Evolutionary conservation across 2,888 invertebrate species (phyloP).

Genomic region (Nemurella pictetii): DNA sequence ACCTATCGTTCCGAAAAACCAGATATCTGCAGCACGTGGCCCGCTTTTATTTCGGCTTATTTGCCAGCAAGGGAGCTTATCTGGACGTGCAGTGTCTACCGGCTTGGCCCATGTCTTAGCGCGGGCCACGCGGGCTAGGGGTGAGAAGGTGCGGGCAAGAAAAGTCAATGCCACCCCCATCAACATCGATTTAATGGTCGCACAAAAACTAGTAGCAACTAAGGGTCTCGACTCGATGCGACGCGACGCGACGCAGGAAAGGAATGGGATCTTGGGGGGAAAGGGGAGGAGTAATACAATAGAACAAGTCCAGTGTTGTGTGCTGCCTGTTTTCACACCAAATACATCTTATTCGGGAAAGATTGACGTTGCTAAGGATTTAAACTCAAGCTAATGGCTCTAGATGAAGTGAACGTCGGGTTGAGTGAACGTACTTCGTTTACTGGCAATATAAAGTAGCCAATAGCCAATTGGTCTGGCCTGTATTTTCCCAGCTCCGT

Average conservation of each 20-base stretch:
- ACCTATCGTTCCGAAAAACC: not conserved
- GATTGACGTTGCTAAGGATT: not conserved
- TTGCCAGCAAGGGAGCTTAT: constrained; percentile 39
- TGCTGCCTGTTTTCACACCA: constrained; percentile 10
- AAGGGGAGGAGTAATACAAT: constrained; percentile 18
- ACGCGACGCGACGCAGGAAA: not conserved
- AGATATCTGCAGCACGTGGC: not conserved
- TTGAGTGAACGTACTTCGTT: not conserved
- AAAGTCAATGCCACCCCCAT: constrained; percentile 44
- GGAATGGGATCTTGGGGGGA: not conserved
- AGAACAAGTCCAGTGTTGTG: not conserved
- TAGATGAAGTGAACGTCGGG: not conserved
- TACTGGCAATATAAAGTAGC: not conserved
- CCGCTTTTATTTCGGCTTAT: constrained; percentile 50
- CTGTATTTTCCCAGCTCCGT: too few relatives aligned
- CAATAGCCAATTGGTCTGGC: too few relatives aligned
- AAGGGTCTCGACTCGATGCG: not conserved
- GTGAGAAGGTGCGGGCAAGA: constrained; percentile 43
- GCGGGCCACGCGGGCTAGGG: constrained; percentile 35
- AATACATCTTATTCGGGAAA: constrained; percentile 11
- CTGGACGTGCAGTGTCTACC: not conserved
- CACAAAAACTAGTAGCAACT: constrained; percentile 31
- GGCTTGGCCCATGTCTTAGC: not conserved
- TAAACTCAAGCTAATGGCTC: not conserved
- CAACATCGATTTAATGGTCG: constrained; percentile 13